Percentiles rank a stretch among this genome's conserved stretches.
Conservation (phyloP, 2,797 vertebrate genomes). For the Petrocephalus sullivani region DNA sequence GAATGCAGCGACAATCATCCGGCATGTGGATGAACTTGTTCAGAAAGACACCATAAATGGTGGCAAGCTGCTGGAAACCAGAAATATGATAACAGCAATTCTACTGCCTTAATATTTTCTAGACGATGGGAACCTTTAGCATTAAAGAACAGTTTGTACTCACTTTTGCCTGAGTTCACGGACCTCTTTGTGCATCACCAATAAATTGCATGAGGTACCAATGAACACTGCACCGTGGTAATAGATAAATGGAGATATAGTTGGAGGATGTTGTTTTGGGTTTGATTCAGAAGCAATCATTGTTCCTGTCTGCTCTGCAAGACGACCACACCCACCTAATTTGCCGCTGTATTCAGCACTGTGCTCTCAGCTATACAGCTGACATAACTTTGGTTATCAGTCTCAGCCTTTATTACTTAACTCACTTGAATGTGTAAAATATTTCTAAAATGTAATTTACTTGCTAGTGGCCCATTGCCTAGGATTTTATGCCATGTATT, state of each 20-base stretch:
- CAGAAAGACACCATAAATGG: neutral
- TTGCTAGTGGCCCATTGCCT: neutral
- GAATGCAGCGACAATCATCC: neutral
- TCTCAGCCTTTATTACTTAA: neutral
- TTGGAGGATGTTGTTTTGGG: conserved; percentile 40
- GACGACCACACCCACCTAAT: neutral
- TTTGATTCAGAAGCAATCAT: conserved; percentile 41
- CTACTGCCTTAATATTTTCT: neutral
- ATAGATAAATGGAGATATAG: conserved; percentile 49
- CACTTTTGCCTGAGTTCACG: conserved; percentile 31
- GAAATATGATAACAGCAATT: neutral
- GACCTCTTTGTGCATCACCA: conserved; percentile 31
- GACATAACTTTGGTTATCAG: neutral
- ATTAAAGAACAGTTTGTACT: neutral
- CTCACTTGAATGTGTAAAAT: neutral
- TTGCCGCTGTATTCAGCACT: neutral
- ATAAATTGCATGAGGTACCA: conserved; percentile 32
- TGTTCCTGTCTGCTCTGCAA: conserved; percentile 7
- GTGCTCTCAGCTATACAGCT: neutral
- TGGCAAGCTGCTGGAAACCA: neutral
- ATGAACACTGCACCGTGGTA: conserved; percentile 33
- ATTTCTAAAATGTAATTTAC: neutral
- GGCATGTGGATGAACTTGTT: neutral
- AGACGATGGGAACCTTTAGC: neutral
- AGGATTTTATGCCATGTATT: neutral